Conservation (phyloP, 2,113 vertebrate species). For the Chionomys nivalis region DNA sequence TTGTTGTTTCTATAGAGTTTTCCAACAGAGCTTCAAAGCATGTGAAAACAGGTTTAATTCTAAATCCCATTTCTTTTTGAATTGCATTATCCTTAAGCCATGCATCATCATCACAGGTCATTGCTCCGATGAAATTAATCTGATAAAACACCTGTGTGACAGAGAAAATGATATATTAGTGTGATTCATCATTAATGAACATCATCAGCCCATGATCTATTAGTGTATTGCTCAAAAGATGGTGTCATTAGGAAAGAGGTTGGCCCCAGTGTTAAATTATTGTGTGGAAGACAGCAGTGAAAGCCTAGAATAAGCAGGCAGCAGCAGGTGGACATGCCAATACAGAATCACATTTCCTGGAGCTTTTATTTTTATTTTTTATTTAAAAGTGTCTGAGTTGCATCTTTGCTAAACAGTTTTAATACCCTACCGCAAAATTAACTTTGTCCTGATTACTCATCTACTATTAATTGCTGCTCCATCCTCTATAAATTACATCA, state of each 20-base stretch:
- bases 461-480: constrained; percentile 57
- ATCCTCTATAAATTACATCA: constrained; percentile 50
- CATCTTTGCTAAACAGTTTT: constrained; percentile 72
- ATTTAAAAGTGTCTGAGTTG: constrained; percentile 60
- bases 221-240: constrained; percentile 77
- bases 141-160: constrained; percentile 84
- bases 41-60: constrained; percentile 65
- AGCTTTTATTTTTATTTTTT: constrained; percentile 38
- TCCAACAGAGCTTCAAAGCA: constrained; percentile 34
- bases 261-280: constrained; percentile 75
- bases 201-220: constrained; percentile 83
- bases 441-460: constrained; percentile 66
- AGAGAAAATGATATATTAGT: constrained; percentile 83
- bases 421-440: constrained; percentile 70
- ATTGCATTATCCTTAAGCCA: constrained; percentile 77
- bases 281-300: constrained; percentile 59
- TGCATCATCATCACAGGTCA: constrained; percentile 78
- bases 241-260: constrained; percentile 75
- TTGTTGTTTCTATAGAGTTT: constrained; percentile 48
- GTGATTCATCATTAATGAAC: constrained; percentile 84
- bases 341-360: constrained; percentile 62
- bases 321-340: constrained; percentile 20
- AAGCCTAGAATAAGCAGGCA: constrained; percentile 55
- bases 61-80: constrained; percentile 76
- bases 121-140: constrained; percentile 83